phyloP scores from a whole-genome alignment of 2,113 vertebrate species.

The Pelodiscus sinensis region DNA sequence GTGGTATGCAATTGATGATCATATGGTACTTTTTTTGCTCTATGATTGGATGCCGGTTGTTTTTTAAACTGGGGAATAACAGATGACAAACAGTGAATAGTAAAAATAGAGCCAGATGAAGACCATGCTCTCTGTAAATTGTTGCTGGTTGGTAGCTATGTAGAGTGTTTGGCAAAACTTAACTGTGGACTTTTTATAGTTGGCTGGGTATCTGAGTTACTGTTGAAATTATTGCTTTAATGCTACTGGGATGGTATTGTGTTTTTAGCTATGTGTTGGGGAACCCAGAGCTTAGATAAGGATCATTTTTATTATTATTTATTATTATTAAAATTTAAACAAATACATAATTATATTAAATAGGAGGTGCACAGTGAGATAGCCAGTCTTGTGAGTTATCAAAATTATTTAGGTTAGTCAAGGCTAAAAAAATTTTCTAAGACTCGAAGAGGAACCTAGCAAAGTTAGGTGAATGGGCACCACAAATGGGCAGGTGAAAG shows the following conservation, averaged over 20 bases:
- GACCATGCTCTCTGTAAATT: background rate
- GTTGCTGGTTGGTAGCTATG: background rate
- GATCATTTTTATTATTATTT: background rate
- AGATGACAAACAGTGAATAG: background rate
- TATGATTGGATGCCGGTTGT: background rate
- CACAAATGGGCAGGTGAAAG: background rate
- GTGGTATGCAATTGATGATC: background rate
- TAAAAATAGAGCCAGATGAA: background rate
- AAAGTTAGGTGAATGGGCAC: background rate
- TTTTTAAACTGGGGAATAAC: background rate
- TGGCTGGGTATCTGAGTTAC: background rate
- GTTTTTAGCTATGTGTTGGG: background rate
- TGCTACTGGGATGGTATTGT: background rate
- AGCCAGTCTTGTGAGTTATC: background rate
- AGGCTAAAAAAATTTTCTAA: background rate
- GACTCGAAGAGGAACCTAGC: background rate
- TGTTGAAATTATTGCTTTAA: background rate
- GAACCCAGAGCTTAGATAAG: background rate
- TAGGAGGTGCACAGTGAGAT: background rate
- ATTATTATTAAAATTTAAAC: background rate
- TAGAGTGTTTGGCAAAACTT: background rate
- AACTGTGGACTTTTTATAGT: background rate
- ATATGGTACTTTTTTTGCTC: background rate
- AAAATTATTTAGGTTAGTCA: background rate
- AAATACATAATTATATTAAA: background rate